Percentiles rank a stretch among this genome's conserved stretches.
Evolutionary conservation across 2,797 vertebrate genomes (phyloP).

Genomic region (Alca torda): DNA sequence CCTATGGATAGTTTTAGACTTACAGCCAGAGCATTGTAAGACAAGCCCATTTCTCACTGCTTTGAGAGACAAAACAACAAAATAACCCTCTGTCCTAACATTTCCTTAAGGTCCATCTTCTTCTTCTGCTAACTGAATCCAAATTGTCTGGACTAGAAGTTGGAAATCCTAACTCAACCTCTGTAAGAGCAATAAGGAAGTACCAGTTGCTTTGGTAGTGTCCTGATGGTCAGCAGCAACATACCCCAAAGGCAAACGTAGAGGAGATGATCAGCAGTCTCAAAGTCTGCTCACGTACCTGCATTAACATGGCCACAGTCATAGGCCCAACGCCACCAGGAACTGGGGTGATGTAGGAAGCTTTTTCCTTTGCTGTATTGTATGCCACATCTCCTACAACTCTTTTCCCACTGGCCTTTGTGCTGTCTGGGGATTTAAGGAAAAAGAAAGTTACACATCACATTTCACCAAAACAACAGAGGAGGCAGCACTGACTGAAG

Average conservation of each 20-base stretch:
- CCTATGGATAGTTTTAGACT: not conserved
- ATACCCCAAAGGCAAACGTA: fast-evolving
- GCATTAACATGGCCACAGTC: conserved; percentile 99
- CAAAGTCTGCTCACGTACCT: conserved; percentile 72
- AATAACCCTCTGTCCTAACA: not conserved
- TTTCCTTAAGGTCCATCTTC: not conserved
- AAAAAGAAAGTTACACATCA: not conserved
- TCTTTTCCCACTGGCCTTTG: conserved; percentile 86
- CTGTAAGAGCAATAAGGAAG: not conserved
- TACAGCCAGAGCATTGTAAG: not conserved
- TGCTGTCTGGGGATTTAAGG: conserved; percentile 81
- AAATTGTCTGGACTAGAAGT: not conserved
- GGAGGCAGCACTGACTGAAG: not conserved
- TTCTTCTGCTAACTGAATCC: not conserved
- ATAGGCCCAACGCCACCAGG: conserved; percentile 97
- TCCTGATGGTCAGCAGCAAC: not conserved
- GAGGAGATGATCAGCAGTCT: not conserved
- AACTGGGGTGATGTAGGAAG: conserved; percentile 93
- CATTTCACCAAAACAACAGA: not conserved
- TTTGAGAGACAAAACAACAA: fast-evolving
- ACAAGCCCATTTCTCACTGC: not conserved
- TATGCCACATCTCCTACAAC: conserved; percentile 94
- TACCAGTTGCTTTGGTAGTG: not conserved
- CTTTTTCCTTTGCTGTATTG: conserved; percentile 85
- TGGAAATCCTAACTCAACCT: not conserved